Base-by-base conservation (phyloP, 2,113 vertebrate species). In the Plestiodon gilberti region DNA sequence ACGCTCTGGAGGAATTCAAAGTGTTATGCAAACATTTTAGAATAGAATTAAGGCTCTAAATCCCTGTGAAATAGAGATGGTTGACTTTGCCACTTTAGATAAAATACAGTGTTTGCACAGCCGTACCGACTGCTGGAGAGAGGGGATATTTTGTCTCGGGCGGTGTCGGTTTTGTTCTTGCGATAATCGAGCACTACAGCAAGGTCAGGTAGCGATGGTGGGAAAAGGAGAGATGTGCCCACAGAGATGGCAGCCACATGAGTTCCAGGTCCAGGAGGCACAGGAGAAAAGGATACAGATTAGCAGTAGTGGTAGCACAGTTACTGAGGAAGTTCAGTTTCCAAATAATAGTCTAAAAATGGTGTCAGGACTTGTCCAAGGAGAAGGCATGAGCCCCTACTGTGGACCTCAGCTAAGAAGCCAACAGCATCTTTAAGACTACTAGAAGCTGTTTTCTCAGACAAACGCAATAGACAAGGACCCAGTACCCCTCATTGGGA, bases 51-150 rank as follows among this genome's bases (percentile, higher is more conserved):
- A 83, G 77, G 6, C 89, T 85, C 61, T 73, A 64, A 80, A 80
- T 84, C 70, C 82, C 70, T 33, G 59, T 74, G 43, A 80, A 65
- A 73, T 64, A 64, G 43, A 83, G 57, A 84, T 57, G 69, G 59
- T 83, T 88, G 76, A 81, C 77, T 91, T 87, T 77, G 33, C 78
- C 70, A 81, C 70, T 87, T 87, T 64, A 87, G 78, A 75, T 81
- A 75, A 87, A 81, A 75, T 75, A 22, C 61, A 75, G 70, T 87
- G 70, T 81, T 75, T 86, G 85, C 57, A 81, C n/a, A 74, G 67
- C 30, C 30, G 35, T 18, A 33, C 69, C 7, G 69, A 3, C 69
- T 62, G 55, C 73, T 86, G 55, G 78, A 52, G 40, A 86, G 57
- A 73, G 17, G n/a, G 40, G 25, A 62, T 62, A 8, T 30, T 74